Evolutionary conservation across 2,888 invertebrate species (phyloP).

Genomic region (Melanostoma mellinum): DNA sequence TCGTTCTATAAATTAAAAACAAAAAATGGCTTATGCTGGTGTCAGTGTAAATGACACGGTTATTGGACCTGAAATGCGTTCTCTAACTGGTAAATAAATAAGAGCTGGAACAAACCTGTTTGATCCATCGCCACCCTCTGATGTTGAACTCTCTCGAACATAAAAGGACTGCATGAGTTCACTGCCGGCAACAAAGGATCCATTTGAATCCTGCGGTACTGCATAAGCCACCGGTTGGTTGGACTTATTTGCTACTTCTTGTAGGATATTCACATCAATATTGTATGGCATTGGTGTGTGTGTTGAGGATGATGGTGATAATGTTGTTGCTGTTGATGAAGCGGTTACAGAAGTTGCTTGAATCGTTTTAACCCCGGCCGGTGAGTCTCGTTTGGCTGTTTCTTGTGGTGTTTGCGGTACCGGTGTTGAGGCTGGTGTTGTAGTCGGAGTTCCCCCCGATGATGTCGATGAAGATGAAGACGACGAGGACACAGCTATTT

Average conservation of each 20-base stretch:
- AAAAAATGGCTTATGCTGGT: constrained; percentile 87
- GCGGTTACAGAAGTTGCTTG: constrained; percentile 59
- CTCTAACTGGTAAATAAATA: constrained; percentile 96
- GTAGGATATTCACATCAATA: constrained; percentile 73
- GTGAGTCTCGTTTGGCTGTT: constrained; percentile 73
- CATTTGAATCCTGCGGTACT: constrained; percentile 83
- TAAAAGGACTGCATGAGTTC: constrained; percentile 96
- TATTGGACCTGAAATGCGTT: constrained; percentile 92
- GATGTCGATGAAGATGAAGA: constrained; percentile 81
- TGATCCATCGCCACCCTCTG: constrained; percentile 57
- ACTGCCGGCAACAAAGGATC: constrained; percentile 70
- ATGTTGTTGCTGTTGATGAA: constrained; percentile 53
- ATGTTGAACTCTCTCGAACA: constrained; percentile 85
- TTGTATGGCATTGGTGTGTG: constrained; percentile 35
- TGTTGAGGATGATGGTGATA: constrained; percentile 65
- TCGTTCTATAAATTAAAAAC: constrained; percentile 43
- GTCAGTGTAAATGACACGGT: constrained; percentile 96
- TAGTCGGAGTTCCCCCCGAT: constrained; percentile 82
- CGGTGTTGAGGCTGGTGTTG: constrained; percentile 82
- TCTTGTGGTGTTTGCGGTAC: constrained; percentile 75
- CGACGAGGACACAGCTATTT: constrained; percentile 61
- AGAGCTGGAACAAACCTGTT: constrained; percentile 93
- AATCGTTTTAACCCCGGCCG: constrained; percentile 61
- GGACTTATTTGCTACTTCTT: constrained; percentile 79
- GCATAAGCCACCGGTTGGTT: constrained; percentile 86